Evolutionary conservation across 1,140 invertebrate species (phyloP).

Genomic region (Eriocheir sinensis): DNA sequence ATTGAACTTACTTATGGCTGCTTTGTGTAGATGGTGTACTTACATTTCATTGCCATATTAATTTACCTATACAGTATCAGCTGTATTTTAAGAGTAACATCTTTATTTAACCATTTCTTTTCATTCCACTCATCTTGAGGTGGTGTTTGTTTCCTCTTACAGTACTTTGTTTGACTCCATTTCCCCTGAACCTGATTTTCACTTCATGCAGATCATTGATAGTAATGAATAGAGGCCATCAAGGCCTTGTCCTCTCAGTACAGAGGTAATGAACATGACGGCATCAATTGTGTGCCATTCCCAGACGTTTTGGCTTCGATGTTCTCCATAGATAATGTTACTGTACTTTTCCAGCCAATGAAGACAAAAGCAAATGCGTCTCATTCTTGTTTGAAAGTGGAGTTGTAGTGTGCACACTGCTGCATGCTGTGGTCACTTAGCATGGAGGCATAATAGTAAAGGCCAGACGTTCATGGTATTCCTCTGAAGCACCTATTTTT

Average conservation of each 20-base stretch:
- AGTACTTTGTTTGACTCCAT: conserved; percentile 1
- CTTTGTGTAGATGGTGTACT: conserved; percentile 9
- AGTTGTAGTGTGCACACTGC: not conserved
- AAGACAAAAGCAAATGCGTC: not conserved
- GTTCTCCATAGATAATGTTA: not conserved
- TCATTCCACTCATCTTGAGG: not conserved
- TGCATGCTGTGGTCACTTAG: not conserved
- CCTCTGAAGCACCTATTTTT: too few species aligned
- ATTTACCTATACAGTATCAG: not conserved
- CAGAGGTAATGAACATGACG: not conserved
- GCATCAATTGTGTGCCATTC: not conserved
- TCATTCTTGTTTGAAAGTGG: not conserved
- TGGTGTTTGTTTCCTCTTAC: conserved; percentile 19
- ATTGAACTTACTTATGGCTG: not conserved
- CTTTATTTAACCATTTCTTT: not conserved
- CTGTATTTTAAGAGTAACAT: conserved; percentile 13
- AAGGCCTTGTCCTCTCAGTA: not conserved
- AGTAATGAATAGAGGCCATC: not conserved
- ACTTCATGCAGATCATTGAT: not conserved
- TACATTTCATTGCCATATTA: conserved; percentile 15
- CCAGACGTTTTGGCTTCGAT: not conserved
- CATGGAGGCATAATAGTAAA: not conserved
- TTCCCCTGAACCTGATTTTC: not conserved
- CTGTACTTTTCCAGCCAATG: not conserved
- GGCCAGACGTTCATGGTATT: not conserved